phyloP scores from a whole-genome alignment of 92 coral and sea anemone species.

The Blastomussa wellsi region DNA sequence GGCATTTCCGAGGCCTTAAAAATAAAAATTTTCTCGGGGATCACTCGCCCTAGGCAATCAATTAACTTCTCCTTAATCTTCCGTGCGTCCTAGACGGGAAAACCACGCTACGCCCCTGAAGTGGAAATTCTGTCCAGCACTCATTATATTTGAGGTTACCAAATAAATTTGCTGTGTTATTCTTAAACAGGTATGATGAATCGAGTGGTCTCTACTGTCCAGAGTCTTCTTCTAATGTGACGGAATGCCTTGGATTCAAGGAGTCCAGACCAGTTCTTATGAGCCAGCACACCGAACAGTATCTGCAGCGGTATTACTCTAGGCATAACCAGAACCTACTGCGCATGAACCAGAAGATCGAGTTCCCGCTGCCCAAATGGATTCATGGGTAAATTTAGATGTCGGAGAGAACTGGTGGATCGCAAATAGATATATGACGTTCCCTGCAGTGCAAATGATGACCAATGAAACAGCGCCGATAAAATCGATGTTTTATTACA shows the following conservation, averaged over 20 bases:
- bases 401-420: neutral
- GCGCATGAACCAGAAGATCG: slow-evolving; percentile 94
- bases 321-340: slow-evolving; percentile 90
- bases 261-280: slow-evolving; percentile 56
- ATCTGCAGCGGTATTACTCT: slow-evolving; percentile 92
- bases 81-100: too few relatives aligned
- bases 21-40: too few relatives aligned
- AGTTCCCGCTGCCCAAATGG: slow-evolving; percentile 88
- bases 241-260: slow-evolving; percentile 77
- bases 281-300: slow-evolving; percentile 73
- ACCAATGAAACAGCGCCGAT: neutral
- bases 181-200: slow-evolving; percentile 63
- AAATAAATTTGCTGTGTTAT: neutral
- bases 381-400: slow-evolving; percentile 37
- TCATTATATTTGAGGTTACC: too few relatives aligned
- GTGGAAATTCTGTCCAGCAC: too few relatives aligned
- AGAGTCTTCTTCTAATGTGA: slow-evolving; percentile 41
- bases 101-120: too few relatives aligned
- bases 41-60: too few relatives aligned
- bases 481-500: neutral
- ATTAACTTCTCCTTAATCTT: too few relatives aligned
- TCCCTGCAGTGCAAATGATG: neutral
- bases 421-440: neutral
- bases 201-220: slow-evolving; percentile 69
- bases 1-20: too few relatives aligned